Evolutionary conservation across 1,140 invertebrate genomes (phyloP).

Genomic region (Penaeus chinensis): DNA sequence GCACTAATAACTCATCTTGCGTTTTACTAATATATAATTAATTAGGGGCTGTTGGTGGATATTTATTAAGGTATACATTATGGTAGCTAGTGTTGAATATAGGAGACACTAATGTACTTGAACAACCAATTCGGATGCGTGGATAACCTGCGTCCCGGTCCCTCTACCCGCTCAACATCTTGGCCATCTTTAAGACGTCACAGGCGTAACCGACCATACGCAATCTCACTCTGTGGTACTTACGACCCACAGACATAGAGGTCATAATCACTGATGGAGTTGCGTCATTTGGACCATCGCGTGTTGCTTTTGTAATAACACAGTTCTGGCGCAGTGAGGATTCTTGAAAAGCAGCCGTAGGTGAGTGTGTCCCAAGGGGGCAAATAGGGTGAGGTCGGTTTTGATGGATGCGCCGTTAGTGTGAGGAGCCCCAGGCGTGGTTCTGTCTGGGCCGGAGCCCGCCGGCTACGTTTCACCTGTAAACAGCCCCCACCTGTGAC

Average conservation of each 20-base stretch:
- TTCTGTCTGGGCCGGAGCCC: conserved; percentile 32
- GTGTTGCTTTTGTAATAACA: conserved; percentile 18
- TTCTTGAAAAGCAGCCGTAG: conserved; percentile 37
- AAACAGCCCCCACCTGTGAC: conserved; percentile 51
- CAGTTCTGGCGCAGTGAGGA: not conserved
- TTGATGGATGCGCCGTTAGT: conserved; percentile 39
- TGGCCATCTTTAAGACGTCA: too few species aligned
- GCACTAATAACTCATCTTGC: too few species aligned
- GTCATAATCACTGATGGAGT: conserved; percentile 1
- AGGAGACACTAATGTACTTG: conserved; percentile 8
- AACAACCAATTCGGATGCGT: conserved; percentile 26
- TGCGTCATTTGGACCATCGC: conserved; percentile 32
- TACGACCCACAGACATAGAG: conserved; percentile 7
- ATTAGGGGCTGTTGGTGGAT: not conserved
- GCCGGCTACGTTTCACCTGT: conserved; percentile 49
- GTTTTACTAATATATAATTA: too few species aligned
- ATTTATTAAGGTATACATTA: not conserved
- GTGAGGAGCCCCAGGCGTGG: conserved; percentile 36
- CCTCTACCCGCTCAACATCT: too few species aligned
- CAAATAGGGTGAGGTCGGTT: not conserved
- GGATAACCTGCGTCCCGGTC: not conserved
- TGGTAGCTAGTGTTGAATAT: not conserved
- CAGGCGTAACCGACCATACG: too few species aligned
- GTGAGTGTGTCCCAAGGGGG: conserved; percentile 31
- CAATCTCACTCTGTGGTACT: not conserved